Percentiles rank a stretch among this genome's conserved stretches.
These are phyloP conservation scores for Otocyon megalotis DNA, from an alignment of 2,113 vertebrate genomes.

Conservation along the genomic window DNA sequence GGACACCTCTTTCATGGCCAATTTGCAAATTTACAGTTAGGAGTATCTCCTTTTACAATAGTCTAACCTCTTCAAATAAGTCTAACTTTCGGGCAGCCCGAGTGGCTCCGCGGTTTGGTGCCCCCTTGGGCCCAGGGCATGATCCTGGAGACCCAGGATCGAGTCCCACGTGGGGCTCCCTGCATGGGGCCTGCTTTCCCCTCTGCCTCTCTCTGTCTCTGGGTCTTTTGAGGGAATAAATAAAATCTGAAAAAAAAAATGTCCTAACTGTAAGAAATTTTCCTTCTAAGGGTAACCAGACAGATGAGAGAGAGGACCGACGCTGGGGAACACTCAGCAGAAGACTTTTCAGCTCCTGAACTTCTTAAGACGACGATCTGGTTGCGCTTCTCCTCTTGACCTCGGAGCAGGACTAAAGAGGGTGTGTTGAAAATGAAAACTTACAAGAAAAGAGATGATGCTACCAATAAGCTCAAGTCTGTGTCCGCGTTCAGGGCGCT, in stretches of 20 bases:
- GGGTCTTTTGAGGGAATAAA: too few relatives aligned
- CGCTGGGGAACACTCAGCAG: too few relatives aligned
- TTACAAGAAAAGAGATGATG: neutral
- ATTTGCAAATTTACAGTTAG: neutral
- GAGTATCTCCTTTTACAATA: neutral
- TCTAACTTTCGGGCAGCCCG: neutral
- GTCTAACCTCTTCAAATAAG: neutral
- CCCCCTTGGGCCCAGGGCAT: too few relatives aligned
- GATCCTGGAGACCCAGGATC: too few relatives aligned
- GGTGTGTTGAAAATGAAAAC: neutral
- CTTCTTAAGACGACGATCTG: too few relatives aligned
- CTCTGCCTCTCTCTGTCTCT: too few relatives aligned
- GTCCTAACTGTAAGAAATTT: neutral
- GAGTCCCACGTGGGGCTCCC: too few relatives aligned
- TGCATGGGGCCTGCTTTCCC: too few relatives aligned
- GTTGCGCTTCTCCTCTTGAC: too few relatives aligned
- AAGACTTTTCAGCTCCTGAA: too few relatives aligned
- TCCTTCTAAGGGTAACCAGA: neutral
- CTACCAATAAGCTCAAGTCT: neutral
- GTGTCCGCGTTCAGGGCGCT: neutral
- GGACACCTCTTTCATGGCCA: neutral
- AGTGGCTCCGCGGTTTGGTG: too few relatives aligned
- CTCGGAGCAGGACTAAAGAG: neutral
- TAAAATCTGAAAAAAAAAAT: too few relatives aligned
- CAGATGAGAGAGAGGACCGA: neutral